phyloP scores from a whole-genome alignment of 2,888 invertebrate genomes.

The Harpagoxenus sublaevis region DNA sequence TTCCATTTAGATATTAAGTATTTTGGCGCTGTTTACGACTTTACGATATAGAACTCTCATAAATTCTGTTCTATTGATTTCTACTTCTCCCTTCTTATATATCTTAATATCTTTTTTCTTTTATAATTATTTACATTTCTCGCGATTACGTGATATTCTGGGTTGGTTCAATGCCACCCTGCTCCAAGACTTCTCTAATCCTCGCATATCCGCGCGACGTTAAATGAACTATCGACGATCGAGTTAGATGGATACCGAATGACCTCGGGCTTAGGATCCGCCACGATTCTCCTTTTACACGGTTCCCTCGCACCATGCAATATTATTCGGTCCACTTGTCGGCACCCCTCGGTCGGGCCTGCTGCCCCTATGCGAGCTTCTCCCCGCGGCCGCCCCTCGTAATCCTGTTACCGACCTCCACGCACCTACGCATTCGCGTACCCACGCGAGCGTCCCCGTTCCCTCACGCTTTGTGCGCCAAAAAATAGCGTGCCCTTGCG shows the following conservation, averaged over 20 bases:
- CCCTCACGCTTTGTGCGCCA: conserved; percentile 59
- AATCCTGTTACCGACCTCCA: conserved; percentile 80
- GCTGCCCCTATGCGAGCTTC: conserved; percentile 70
- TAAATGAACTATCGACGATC: conserved; percentile 51
- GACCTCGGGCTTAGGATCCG: conserved; percentile 53
- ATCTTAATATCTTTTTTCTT: not conserved
- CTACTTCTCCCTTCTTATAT: not conserved
- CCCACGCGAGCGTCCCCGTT: conserved; percentile 49
- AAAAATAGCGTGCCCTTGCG: conserved; percentile 68
- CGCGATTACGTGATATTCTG: not conserved
- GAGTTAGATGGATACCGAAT: conserved; percentile 47
- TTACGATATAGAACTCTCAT: not conserved
- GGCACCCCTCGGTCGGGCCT: conserved; percentile 71
- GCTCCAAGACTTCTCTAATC: conserved; percentile 14
- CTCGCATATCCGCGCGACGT: conserved; percentile 21
- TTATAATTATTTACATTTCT: not conserved
- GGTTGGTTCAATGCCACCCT: not conserved
- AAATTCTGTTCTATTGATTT: not conserved
- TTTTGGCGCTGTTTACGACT: not conserved
- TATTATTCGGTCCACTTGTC: conserved; percentile 84
- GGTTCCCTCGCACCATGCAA: conserved; percentile 73
- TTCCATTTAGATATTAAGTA: not conserved
- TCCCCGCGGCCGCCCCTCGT: conserved; percentile 75
- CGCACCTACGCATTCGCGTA: conserved; percentile 74
- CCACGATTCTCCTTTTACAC: conserved; percentile 63